Conservation (phyloP, 2,797 vertebrate genomes). For the Smutsia gigantea region DNA sequence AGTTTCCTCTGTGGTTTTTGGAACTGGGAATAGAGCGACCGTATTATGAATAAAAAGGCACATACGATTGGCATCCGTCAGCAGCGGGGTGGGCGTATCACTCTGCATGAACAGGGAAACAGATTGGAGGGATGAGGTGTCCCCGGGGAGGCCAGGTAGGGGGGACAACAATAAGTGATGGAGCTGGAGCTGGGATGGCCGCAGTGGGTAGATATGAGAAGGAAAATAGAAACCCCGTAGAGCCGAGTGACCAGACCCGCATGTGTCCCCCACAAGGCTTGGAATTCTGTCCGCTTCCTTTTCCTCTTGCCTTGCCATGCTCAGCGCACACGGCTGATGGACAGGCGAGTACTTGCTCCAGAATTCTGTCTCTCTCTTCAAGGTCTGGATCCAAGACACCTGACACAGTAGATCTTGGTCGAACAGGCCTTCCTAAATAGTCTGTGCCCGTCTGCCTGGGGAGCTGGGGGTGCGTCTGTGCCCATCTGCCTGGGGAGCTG, state of each 20-base stretch:
- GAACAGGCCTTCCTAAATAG: not conserved
- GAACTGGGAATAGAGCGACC: not conserved
- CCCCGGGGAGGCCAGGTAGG: not conserved
- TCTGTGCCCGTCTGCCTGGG: too few species aligned
- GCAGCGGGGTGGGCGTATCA: not conserved
- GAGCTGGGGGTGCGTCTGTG: not conserved
- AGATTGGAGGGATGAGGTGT: not conserved
- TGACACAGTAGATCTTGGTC: not conserved
- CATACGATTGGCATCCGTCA: not conserved
- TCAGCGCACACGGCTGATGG: not conserved
- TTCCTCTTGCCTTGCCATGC: not conserved
- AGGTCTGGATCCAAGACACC: not conserved
- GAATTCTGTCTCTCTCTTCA: not conserved
- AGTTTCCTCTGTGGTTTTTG: not conserved
- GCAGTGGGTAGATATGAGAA: not conserved
- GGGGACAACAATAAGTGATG: not conserved
- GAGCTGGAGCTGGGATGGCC: too few species aligned
- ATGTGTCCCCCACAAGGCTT: accelerated
- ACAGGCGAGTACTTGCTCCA: not conserved
- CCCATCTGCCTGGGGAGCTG: not conserved
- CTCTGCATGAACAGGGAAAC: not conserved
- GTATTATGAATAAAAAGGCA: not conserved
- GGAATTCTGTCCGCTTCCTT: accelerated
- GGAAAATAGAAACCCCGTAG: accelerated
- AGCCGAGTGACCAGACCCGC: not conserved